Evolutionary conservation across 2,113 vertebrate genomes (phyloP).

Genomic region (Bos indicus): DNA sequence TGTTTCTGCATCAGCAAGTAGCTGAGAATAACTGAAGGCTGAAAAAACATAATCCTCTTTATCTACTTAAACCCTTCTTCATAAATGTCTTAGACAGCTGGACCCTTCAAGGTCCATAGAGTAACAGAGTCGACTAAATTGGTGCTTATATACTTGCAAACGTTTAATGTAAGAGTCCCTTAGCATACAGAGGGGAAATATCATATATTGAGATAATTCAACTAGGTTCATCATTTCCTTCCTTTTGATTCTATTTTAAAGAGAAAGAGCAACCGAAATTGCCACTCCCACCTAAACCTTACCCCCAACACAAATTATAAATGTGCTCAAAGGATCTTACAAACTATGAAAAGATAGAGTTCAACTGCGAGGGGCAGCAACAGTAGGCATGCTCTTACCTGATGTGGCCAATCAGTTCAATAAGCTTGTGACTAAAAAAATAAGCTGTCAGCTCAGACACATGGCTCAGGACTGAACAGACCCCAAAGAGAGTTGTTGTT

Average conservation of each 20-base stretch:
- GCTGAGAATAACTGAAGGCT: neutral
- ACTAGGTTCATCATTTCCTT: neutral
- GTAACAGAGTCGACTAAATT: neutral
- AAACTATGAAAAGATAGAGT: neutral
- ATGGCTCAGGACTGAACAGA: slow-evolving; percentile 96
- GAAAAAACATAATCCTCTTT: neutral
- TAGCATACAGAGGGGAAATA: neutral
- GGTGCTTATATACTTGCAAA: neutral
- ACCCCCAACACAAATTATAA: neutral
- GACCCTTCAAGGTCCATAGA: neutral
- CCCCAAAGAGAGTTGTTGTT: slow-evolving; percentile 94
- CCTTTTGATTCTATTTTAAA: neutral
- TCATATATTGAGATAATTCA: neutral
- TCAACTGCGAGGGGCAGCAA: neutral
- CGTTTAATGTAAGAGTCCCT: neutral
- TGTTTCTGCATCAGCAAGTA: neutral
- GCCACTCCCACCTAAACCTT: neutral
- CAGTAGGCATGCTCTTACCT: slow-evolving; percentile 82
- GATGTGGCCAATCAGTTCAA: slow-evolving; percentile 97
- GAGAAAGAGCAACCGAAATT: neutral
- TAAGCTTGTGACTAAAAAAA: slow-evolving; percentile 98
- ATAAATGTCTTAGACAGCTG: neutral
- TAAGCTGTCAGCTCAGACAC: slow-evolving; percentile 94
- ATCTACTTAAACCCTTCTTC: neutral
- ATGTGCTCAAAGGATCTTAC: neutral